Evolutionary conservation across 2,113 vertebrate genomes (phyloP).

Genomic region (Excalfactoria chinensis): DNA sequence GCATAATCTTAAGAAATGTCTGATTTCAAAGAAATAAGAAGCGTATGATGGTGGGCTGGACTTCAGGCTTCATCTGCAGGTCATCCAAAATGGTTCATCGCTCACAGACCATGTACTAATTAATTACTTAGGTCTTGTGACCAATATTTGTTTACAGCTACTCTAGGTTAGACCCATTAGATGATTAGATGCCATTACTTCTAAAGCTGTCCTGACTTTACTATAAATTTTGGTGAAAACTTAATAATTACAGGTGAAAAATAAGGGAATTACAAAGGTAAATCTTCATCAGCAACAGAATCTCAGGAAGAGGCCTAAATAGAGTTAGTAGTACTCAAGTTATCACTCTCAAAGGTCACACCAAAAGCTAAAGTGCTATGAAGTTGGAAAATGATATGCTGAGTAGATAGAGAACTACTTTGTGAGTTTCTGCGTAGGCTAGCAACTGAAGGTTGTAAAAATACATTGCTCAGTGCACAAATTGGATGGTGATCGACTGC

Average conservation of each 20-base stretch:
- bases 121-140: neutral
- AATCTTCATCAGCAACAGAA: neutral
- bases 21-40: neutral
- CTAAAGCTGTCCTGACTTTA: neutral
- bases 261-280: neutral
- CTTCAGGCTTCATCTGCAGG: neutral
- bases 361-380: neutral
- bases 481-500: neutral
- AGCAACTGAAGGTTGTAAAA: conserved; percentile 4
- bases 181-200: neutral
- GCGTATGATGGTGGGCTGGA: neutral
- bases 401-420: conserved; percentile 13
- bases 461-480: neutral
- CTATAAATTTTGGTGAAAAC: neutral
- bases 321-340: neutral
- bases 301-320: neutral
- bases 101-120: neutral
- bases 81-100: neutral
- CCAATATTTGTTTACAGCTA: neutral
- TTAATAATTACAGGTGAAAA: neutral
- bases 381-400: neutral
- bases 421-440: neutral
- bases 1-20: neutral
- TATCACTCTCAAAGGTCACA: neutral
- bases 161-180: neutral